phyloP scores from a whole-genome alignment of 2,888 invertebrate genomes.

The Frankliniella fusca region DNA sequence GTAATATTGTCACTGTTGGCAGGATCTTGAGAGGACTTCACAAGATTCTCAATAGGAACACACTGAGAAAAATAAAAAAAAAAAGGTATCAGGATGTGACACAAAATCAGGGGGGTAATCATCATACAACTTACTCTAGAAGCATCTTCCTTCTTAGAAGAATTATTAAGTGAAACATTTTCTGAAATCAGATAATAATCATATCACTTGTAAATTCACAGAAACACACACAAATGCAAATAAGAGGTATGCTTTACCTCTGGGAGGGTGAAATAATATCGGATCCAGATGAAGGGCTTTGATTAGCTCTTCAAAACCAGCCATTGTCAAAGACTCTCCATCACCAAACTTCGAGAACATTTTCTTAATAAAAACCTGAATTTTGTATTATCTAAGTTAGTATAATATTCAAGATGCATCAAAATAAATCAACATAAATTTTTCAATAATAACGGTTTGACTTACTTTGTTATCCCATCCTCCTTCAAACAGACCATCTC shows the following conservation, averaged over 20 bases:
- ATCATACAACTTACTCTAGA: background rate
- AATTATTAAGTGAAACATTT: background rate
- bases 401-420: conserved; percentile 9
- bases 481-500: conserved; percentile 24
- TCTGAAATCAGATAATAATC: background rate
- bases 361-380: conserved; percentile 47
- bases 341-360: conserved; percentile 66
- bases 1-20: background rate
- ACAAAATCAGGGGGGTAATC: background rate
- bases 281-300: conserved; percentile 56
- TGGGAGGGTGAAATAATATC: conserved; percentile 34
- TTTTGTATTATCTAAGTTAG: background rate
- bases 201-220: background rate
- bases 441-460: background rate
- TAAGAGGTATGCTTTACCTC: conserved; percentile 29
- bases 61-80: background rate
- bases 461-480: conserved; percentile 11
- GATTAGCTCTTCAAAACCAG: conserved; percentile 66
- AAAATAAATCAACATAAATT: background rate
- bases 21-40: background rate
- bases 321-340: conserved; percentile 57
- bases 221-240: background rate
- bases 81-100: background rate
- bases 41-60: background rate
- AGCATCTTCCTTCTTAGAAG: background rate